Base-by-base conservation (phyloP, 2,888 invertebrate genomes). In the Phyllotreta cruciferae region DNA sequence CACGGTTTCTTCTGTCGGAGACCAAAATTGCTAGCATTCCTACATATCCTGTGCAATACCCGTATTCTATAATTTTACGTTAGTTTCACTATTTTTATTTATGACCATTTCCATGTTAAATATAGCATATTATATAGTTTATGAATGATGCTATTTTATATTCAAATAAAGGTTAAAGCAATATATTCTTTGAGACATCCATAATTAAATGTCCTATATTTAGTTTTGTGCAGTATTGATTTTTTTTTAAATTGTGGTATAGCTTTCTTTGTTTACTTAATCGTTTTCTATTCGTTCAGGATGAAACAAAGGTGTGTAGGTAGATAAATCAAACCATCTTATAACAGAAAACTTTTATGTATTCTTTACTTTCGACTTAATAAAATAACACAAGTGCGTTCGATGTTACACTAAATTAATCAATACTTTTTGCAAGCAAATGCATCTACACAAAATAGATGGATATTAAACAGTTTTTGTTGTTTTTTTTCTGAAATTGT, bases 401-500 rank as follows among this genome's bases (percentile, higher is more conserved):
- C 79, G 80, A 80, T 80, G 79, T 80, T 24, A 75, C 79, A 79
- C 80, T 80, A 81, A 80, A 78, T 73, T 75, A 77, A 79, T 76
- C 73, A 77, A 71, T 75, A 74, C 72, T 77, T 56, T 76, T 60
- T 76, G 79, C 79, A 80, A 80, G 80, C 80, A 79, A 79, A 80
- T 78, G 77, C 79, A 79, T 79, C 80, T 80, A 80, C 79, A 79
- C 76, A 80, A 80, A 80, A 79, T 78, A 79, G 78, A 79, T 78
- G 75, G 70, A 71, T 73, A 67, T 74, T 67, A 71, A 73, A 69
- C 70, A 71, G 70, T 73, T 47, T 55, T 9, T 62, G 67, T 68
- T 24, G 24, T 24, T 24, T 24, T 24, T 64, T 68, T 69, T 74
- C 69, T 71, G 70, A 71, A 63, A 70, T 67, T 63, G 60, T 66